Conservation (phyloP, 2,797 vertebrate species). For the Meda fulgida region DNA sequence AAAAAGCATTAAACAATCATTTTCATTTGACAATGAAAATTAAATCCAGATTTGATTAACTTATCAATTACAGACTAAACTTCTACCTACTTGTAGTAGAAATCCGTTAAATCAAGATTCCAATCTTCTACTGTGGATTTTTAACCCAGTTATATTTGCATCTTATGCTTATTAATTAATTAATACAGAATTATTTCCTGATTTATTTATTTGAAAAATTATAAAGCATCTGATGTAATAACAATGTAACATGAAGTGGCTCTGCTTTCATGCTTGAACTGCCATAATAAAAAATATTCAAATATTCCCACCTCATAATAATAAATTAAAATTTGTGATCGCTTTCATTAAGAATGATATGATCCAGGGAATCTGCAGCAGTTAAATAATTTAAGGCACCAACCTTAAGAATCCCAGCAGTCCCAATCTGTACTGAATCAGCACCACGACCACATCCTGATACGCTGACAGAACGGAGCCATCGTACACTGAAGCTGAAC, state of each 20-base stretch:
- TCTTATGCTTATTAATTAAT: not conserved
- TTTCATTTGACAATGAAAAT: not conserved
- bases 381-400: constrained; percentile 3
- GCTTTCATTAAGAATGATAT: not conserved
- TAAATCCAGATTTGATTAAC: not conserved
- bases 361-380: constrained; percentile 44
- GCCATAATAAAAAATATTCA: too few species aligned
- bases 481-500: constrained; percentile 73
- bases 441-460: constrained; percentile 82
- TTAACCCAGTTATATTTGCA: not conserved
- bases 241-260: too few species aligned
- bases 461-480: constrained; percentile 78
- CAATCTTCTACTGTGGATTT: too few species aligned
- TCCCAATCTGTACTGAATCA: constrained; percentile 84
- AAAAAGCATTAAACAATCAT: not conserved
- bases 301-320: not conserved
- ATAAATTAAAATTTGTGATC: not conserved
- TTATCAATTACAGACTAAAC: not conserved
- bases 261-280: too few species aligned
- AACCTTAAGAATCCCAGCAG: constrained; percentile 84
- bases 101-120: not conserved
- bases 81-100: not conserved
- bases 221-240: not conserved
- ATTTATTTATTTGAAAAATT: not conserved
- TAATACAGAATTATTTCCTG: not conserved